Conservation (phyloP, 1,140 invertebrate genomes). For the Andrena cerasifolii region DNA sequence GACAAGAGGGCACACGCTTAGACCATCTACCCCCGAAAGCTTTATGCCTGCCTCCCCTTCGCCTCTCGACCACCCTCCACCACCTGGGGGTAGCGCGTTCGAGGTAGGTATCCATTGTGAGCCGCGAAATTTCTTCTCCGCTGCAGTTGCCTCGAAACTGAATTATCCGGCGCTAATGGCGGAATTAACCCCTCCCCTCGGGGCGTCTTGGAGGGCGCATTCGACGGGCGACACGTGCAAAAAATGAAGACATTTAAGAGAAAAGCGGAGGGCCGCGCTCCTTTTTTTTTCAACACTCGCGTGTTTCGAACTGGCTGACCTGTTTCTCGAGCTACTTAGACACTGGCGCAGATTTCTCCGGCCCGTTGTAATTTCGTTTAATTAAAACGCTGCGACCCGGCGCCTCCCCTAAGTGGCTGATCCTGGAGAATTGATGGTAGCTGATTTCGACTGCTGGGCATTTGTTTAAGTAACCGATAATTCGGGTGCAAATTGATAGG, state of each 20-base stretch:
- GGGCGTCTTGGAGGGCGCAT: background rate
- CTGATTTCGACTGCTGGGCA: no score
- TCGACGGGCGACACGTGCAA: background rate
- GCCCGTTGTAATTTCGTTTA: background rate
- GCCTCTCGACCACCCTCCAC: background rate
- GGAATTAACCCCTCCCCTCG: constrained; percentile 13
- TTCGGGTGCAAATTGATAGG: no score
- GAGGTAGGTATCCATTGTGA: constrained; percentile 44
- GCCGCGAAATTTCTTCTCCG: constrained; percentile 29
- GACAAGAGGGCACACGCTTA: constrained; percentile 45
- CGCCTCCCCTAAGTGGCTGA: no score
- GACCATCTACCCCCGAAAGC: constrained; percentile 47
- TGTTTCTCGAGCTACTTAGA: background rate
- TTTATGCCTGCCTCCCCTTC: constrained; percentile 22
- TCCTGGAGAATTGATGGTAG: no score
- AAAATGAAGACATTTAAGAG: no score
- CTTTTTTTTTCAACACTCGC: background rate
- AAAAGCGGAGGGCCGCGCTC: background rate
- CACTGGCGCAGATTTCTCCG: background rate
- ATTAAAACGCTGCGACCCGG: no score
- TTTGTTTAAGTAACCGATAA: no score
- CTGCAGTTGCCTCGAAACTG: constrained; percentile 35
- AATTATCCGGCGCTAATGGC: constrained; percentile 46
- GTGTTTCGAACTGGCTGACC: constrained; percentile 12
- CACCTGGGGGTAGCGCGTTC: background rate